These are phyloP conservation scores for Megalopta genalis DNA, from an alignment of 1,140 invertebrate genomes.

Conservation along the genomic window DNA sequence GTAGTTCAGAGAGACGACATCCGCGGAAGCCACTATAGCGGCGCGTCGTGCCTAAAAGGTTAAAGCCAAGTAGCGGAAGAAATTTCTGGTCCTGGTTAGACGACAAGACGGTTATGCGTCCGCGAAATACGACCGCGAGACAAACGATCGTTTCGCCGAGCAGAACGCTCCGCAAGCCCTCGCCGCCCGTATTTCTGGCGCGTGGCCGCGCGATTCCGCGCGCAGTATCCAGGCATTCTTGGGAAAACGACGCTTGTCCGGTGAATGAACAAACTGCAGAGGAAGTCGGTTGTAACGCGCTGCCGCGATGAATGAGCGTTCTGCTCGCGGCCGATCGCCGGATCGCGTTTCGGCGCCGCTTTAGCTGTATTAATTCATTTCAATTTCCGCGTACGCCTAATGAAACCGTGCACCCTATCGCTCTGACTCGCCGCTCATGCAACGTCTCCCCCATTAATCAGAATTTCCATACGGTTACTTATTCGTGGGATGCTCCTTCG, in stretches of 20 bases:
- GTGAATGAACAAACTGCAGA: background rate
- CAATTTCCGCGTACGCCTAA: background rate
- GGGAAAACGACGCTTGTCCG: background rate
- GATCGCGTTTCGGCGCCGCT: background rate
- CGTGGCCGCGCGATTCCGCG: background rate
- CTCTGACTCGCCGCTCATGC: too few relatives aligned
- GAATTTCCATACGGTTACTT: too few relatives aligned
- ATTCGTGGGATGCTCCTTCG: too few relatives aligned
- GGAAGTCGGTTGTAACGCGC: background rate
- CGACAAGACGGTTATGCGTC: constrained; percentile 2
- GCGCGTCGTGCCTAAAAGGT: too few relatives aligned
- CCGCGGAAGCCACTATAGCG: too few relatives aligned
- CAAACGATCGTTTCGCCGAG: constrained; percentile 1
- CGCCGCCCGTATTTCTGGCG: background rate
- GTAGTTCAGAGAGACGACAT: too few relatives aligned
- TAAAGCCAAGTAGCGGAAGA: constrained; percentile 34
- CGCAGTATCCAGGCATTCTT: background rate
- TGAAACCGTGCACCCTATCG: background rate
- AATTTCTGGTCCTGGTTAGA: background rate
- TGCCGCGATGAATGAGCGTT: background rate
- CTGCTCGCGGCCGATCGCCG: background rate
- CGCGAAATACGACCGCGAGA: constrained; percentile 6
- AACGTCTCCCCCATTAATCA: too few relatives aligned
- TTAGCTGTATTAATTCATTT: background rate
- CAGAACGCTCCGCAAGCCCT: background rate